These are phyloP conservation scores for Apostichopus californicus DNA, from an alignment of 35 echinoderm and acorn worm genomes.

Conservation along the genomic window DNA sequence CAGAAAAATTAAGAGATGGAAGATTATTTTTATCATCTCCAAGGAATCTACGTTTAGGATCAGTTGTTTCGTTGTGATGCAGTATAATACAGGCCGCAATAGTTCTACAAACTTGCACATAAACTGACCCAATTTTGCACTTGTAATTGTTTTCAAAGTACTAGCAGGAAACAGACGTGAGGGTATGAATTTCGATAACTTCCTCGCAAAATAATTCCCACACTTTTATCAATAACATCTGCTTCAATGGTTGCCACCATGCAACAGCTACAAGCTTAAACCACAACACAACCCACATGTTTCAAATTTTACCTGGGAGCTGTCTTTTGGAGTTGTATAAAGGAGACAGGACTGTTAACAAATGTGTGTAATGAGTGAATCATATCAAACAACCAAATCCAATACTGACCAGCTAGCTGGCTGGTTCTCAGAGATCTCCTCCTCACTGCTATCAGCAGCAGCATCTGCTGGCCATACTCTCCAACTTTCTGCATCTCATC, in stretches of 20 bases:
- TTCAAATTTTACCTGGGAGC: neutral
- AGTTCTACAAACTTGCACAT: too few species aligned
- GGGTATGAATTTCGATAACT: neutral
- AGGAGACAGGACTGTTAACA: neutral
- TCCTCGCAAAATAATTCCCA: slow-evolving; percentile 34
- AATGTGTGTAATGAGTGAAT: too few species aligned
- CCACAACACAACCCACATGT: neutral
- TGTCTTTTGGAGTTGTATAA: neutral
- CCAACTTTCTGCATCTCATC: slow-evolving; percentile 4
- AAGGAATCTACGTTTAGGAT: too few species aligned
- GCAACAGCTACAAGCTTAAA: neutral
- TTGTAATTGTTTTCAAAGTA: neutral
- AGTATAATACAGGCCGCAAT: too few species aligned
- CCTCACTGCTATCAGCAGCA: neutral
- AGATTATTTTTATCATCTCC: too few species aligned
- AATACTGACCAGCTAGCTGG: neutral
- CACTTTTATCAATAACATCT: slow-evolving; percentile 42
- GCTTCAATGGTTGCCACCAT: neutral
- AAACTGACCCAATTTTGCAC: neutral
- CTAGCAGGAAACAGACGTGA: neutral
- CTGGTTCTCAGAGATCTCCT: neutral
- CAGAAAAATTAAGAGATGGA: too few species aligned
- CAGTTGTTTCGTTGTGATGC: too few species aligned
- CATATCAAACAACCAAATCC: neutral
- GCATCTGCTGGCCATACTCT: slow-evolving; percentile 17